Conservation (phyloP, 2,888 invertebrate species). For the Marronus borbonicus region DNA sequence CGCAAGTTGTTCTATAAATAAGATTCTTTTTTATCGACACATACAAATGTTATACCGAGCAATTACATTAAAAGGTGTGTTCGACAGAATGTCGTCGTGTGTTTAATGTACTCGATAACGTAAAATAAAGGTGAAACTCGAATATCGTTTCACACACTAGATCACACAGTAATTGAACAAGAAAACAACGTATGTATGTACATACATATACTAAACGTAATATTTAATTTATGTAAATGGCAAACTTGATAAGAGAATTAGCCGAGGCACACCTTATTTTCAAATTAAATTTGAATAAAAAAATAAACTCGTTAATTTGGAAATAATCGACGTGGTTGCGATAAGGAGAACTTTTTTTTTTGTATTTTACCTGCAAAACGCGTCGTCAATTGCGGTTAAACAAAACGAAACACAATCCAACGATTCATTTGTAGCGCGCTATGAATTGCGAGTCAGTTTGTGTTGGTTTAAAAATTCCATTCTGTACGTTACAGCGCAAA, state of each 20-base stretch:
- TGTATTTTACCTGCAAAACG: conserved; percentile 5
- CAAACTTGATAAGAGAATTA: neutral
- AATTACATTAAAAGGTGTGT: conserved; percentile 29
- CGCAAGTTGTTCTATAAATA: conserved; percentile 14
- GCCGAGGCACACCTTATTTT: no score
- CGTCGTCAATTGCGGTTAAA: conserved; percentile 8
- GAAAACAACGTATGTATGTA: neutral
- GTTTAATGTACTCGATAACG: neutral
- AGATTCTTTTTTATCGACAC: conserved; percentile 9
- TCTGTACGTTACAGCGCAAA: conserved; percentile 4
- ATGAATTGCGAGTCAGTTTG: conserved; percentile 30
- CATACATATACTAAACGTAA: neutral
- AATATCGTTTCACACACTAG: conserved; percentile 5
- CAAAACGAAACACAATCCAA: conserved; percentile 18
- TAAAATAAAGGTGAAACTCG: conserved; percentile 2
- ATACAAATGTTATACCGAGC: conserved; percentile 2
- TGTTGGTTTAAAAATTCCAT: conserved; percentile 35
- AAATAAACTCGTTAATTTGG: no score
- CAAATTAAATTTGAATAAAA: no score
- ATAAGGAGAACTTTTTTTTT: neutral
- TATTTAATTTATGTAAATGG: conserved; percentile 8
- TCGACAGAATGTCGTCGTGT: conserved; percentile 5
- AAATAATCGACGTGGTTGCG: no score
- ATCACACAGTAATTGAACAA: neutral
- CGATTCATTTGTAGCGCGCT: conserved; percentile 19